Conservation (phyloP, 1,140 invertebrate species). For the Lysiphlebus fabarum region DNA sequence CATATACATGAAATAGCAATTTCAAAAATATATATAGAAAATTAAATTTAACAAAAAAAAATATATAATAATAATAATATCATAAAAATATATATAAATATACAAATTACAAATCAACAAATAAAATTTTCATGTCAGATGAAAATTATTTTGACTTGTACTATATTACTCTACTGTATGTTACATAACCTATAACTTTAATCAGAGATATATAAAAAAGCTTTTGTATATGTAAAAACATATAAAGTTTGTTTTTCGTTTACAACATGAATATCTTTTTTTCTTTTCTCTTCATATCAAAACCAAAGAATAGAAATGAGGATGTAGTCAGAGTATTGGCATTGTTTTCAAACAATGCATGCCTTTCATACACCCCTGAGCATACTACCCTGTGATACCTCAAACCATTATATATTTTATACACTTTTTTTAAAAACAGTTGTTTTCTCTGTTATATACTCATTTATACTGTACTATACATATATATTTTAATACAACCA, state of each 20-base stretch:
- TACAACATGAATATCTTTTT: constrained; percentile 33
- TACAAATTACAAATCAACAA: not conserved
- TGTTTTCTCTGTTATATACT: too few species aligned
- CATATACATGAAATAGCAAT: too few species aligned
- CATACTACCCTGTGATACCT: constrained; percentile 28
- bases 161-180: too few species aligned
- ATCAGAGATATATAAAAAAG: constrained; percentile 51
- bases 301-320: constrained; percentile 57
- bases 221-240: constrained; percentile 19
- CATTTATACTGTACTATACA: too few species aligned
- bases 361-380: constrained; percentile 50
- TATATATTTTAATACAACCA: too few species aligned
- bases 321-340: constrained; percentile 56
- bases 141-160: constrained; percentile 4
- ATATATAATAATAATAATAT: too few species aligned
- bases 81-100: not conserved
- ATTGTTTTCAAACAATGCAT: constrained; percentile 58
- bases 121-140: constrained; percentile 10
- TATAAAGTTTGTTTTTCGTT: too few species aligned
- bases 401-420: constrained; percentile 4
- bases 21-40: not conserved
- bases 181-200: constrained; percentile 52
- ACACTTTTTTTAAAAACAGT: constrained; percentile 4
- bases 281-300: constrained; percentile 49
- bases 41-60: not conserved